Conservation (phyloP, 2,113 vertebrate species). For the Helogale parvula region DNA sequence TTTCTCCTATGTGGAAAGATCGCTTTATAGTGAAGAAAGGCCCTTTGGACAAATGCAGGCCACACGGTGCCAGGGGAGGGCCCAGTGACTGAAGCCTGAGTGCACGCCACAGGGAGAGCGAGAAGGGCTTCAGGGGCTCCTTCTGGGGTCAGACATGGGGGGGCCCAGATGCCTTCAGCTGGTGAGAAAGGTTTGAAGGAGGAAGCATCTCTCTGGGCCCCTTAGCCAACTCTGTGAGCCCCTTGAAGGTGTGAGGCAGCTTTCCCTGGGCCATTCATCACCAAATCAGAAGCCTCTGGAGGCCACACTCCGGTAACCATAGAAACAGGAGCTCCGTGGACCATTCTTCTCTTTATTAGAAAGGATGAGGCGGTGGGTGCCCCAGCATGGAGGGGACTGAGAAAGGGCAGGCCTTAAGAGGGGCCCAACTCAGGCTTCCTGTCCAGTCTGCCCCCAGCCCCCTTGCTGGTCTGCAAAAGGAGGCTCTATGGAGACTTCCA, state of each 20-base stretch:
- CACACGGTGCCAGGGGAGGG: fast-evolving
- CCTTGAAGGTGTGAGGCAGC: not conserved
- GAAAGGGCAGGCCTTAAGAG: not conserved
- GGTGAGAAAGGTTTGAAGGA: not conserved
- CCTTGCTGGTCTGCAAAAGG: not conserved
- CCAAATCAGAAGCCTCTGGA: constrained; percentile 48
- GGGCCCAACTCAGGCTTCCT: not conserved
- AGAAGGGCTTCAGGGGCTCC: not conserved
- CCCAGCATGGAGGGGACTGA: not conserved
- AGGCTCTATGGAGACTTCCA: not conserved
- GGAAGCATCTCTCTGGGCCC: not conserved
- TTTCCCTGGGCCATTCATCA: constrained; percentile 45
- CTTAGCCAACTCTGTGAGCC: not conserved
- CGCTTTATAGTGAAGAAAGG: not conserved
- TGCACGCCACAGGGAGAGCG: not conserved
- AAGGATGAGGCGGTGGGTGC: not conserved
- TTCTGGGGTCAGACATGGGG: not conserved
- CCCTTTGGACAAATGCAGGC: not conserved
- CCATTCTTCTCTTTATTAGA: constrained; percentile 83
- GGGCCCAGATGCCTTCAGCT: not conserved
- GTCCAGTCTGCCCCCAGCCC: not conserved
- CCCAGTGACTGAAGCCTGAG: not conserved
- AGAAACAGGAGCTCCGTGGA: constrained; percentile 84
- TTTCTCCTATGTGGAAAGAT: not conserved
- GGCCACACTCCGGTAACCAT: constrained; percentile 83